phyloP scores from a whole-genome alignment of 1,140 invertebrate species.

The Muscidifurax raptorellus region DNA sequence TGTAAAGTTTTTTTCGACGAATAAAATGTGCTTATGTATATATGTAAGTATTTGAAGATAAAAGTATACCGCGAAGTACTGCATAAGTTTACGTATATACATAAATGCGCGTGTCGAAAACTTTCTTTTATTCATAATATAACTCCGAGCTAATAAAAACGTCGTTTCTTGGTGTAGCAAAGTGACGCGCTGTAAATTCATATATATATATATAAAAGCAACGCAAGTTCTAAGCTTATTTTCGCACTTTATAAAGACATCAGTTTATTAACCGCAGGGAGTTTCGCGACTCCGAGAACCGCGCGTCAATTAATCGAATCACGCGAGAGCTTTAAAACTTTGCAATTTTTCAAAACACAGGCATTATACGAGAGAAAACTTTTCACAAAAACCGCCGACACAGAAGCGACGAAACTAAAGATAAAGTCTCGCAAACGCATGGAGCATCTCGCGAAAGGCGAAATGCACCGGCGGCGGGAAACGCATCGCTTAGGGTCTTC shows the following conservation, averaged over 20 bases:
- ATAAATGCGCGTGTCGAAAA: background rate
- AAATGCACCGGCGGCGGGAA: slow-evolving; percentile 26
- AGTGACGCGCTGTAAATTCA: background rate
- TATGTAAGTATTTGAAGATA: no score
- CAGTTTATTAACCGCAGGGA: no score
- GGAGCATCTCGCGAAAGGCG: background rate
- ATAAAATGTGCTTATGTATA: no score
- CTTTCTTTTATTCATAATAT: background rate
- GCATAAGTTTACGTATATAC: background rate
- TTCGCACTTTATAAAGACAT: background rate
- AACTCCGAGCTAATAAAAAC: background rate
- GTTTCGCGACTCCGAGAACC: background rate
- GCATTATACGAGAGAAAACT: no score
- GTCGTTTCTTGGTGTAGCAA: background rate
- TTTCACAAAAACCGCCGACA: background rate
- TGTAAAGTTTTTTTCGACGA: no score
- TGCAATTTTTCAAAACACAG: background rate
- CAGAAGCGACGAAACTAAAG: slow-evolving; percentile 31
- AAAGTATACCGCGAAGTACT: no score
- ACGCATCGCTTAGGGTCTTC: slow-evolving; percentile 22
- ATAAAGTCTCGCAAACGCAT: slow-evolving; percentile 4
- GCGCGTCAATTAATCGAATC: background rate
- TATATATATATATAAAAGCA: no score
- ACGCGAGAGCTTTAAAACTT: background rate
- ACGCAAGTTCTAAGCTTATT: background rate